Percentiles rank a stretch among this genome's conserved stretches.
Evolutionary conservation across 2,797 vertebrate species (phyloP).

Genomic region (Amniataba percoides): DNA sequence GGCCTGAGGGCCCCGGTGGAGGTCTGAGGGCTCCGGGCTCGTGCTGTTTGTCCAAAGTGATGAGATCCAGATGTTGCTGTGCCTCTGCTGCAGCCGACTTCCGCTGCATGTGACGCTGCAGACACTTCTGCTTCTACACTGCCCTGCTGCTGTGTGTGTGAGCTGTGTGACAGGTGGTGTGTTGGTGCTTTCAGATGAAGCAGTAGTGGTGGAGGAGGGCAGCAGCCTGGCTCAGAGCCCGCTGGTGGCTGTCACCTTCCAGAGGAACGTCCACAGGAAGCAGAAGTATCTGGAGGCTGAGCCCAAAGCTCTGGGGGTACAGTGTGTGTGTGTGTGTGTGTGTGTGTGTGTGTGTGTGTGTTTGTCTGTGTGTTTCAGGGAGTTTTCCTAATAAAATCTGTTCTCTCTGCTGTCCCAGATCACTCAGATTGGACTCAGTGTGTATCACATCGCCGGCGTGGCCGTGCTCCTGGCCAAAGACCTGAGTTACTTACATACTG

Average conservation of each 20-base stretch:
- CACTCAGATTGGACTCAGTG: conserved; percentile 73
- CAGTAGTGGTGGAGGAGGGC: conserved; percentile 30
- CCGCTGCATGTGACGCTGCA: background rate
- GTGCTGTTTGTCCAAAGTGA: conserved; percentile 17
- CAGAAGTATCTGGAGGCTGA: conserved; percentile 82
- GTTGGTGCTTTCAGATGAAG: conserved; percentile 43
- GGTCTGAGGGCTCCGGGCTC: too few species aligned
- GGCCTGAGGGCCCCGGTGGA: too few species aligned
- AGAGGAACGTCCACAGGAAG: conserved; percentile 65
- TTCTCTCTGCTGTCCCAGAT: conserved; percentile 61
- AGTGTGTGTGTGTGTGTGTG: conserved; percentile 16
- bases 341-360: conserved; percentile 3
- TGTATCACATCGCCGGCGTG: conserved; percentile 45
- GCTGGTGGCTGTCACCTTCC: conserved; percentile 75
- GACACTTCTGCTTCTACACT: background rate
- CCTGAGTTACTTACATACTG: accelerated
- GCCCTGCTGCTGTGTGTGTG: too few species aligned
- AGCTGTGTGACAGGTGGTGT: too few species aligned
- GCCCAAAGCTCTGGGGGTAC: conserved; percentile 82
- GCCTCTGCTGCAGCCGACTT: background rate
- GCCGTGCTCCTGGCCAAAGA: conserved; percentile 25
- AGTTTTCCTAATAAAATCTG: accelerated
- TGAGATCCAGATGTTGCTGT: conserved; percentile 59
- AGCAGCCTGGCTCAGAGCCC: conserved; percentile 37
- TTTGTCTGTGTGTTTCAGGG: conserved; percentile 4